Conservation (phyloP, 2,797 vertebrate genomes). For the Bradypus variegatus region DNA sequence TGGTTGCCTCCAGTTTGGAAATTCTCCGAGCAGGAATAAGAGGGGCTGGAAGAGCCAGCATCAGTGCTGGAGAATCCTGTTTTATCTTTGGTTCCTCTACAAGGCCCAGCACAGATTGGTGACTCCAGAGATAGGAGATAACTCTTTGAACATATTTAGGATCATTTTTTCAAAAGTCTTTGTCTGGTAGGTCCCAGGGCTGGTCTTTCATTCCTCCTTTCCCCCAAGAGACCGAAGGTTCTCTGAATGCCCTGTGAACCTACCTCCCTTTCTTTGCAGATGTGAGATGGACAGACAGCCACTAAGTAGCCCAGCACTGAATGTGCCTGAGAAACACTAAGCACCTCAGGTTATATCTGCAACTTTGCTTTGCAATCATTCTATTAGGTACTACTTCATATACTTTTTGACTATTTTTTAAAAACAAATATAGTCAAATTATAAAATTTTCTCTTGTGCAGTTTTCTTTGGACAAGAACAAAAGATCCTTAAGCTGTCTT, state of each 20-base stretch:
- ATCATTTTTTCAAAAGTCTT: too few relatives aligned
- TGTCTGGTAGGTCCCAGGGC: too few relatives aligned
- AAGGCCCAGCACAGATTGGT: fast-evolving
- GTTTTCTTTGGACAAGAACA: conserved; percentile 34
- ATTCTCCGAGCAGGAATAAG: background rate
- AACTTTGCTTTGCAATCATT: background rate
- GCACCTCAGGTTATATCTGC: background rate
- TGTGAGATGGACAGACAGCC: background rate
- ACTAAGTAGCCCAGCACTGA: background rate
- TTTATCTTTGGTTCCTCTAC: background rate
- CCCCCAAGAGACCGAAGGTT: background rate
- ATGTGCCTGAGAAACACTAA: background rate
- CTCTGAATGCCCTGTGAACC: background rate
- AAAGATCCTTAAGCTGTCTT: conserved; percentile 7
- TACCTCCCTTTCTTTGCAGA: background rate
- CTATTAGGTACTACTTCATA: background rate
- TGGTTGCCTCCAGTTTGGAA: background rate
- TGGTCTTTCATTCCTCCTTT: background rate
- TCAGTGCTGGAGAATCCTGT: fast-evolving
- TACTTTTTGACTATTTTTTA: conserved; percentile 6
- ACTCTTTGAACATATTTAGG: background rate
- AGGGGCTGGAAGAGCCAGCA: background rate
- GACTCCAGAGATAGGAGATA: background rate
- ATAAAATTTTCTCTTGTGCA: background rate
- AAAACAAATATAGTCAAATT: conserved; percentile 40